These are phyloP conservation scores for Neostethus bicornis DNA, from an alignment of 2,797 vertebrate genomes.

Conservation along the genomic window DNA sequence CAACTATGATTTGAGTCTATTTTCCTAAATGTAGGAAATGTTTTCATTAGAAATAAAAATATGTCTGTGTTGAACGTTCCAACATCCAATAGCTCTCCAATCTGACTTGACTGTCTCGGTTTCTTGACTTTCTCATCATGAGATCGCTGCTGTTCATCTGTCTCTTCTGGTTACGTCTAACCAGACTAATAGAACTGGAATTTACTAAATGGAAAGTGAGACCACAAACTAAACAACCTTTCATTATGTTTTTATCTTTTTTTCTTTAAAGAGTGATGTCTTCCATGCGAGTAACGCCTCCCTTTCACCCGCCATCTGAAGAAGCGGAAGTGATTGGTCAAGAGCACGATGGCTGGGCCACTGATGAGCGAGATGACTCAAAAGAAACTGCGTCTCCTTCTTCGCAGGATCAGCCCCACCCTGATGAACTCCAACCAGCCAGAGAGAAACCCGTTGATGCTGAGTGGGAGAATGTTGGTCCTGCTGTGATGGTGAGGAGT, in stretches of 20 bases:
- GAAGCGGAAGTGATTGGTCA: conserved; percentile 87
- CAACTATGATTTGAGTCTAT: too few species aligned
- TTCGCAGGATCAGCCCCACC: conserved; percentile 81
- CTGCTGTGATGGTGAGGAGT: conserved; percentile 86
- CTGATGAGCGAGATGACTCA: conserved; percentile 81
- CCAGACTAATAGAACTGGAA: background rate
- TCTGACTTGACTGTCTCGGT: background rate
- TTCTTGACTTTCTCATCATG: background rate
- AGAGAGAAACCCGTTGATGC: conserved; percentile 84
- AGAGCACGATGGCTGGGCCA: conserved; percentile 83
- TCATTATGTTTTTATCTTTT: conserved; percentile 8
- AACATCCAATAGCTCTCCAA: background rate
- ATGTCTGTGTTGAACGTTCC: conserved; percentile 3
- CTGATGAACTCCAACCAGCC: conserved; percentile 83
- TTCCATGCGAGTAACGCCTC: conserved; percentile 93
- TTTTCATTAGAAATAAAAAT: background rate
- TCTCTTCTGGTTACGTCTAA: background rate
- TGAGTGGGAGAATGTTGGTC: conserved; percentile 88
- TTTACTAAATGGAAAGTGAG: background rate
- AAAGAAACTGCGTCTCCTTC: conserved; percentile 80
- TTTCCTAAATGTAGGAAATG: background rate
- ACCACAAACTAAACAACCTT: conserved; percentile 2
- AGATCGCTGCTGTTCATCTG: background rate
- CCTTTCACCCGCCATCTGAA: conserved; percentile 86
- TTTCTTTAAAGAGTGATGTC: conserved; percentile 90